phyloP scores from a whole-genome alignment of 2,797 vertebrate genomes.

The Typhlichthys eigenmanni region DNA sequence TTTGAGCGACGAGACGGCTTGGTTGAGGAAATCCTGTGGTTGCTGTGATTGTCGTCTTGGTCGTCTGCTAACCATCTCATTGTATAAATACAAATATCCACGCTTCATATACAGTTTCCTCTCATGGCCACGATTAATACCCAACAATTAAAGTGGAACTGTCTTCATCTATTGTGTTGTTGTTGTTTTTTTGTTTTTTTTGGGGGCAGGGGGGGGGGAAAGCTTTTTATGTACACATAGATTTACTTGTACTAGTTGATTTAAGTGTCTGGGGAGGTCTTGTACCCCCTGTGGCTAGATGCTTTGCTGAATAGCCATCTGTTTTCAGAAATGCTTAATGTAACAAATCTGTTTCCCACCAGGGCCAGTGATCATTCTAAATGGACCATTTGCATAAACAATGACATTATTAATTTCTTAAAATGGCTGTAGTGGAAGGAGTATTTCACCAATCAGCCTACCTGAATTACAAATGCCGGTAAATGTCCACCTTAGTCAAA shows the following conservation, averaged over 20 bases:
- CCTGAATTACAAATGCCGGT: neutral
- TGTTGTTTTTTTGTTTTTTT: neutral
- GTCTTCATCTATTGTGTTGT: conserved; percentile 7
- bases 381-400: conserved; percentile 30
- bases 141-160: neutral
- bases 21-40: conserved; percentile 76
- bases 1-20: conserved; percentile 22
- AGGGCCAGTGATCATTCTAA: conserved; percentile 7
- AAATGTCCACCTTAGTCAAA: no score
- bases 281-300: conserved; percentile 14
- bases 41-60: conserved; percentile 58
- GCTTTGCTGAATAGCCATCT: conserved; percentile 31
- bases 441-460: neutral
- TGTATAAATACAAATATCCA: neutral
- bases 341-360: conserved; percentile 17
- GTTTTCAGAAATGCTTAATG: conserved; percentile 37
- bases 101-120: conserved; percentile 40
- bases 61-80: conserved; percentile 49
- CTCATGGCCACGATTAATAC: conserved; percentile 54
- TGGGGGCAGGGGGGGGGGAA: no score
- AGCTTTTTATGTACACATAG: no score
- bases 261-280: conserved; percentile 2
- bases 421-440: neutral
- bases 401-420: conserved; percentile 19
- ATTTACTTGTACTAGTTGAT: no score